Conservation (phyloP, 2,113 vertebrate species). For the Hydrolagus affinis region DNA sequence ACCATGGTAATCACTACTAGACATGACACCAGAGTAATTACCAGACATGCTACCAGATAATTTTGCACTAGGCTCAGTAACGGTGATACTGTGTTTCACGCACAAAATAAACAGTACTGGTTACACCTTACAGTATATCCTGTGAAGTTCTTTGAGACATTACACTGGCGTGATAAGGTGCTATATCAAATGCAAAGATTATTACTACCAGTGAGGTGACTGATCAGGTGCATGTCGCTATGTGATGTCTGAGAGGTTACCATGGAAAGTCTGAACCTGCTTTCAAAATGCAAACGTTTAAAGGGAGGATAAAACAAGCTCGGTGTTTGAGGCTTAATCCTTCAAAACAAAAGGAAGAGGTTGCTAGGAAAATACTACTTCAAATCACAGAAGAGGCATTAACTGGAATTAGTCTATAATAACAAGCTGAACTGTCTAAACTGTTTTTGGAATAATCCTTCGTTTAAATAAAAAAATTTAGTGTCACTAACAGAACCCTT, state of each 20-base stretch:
- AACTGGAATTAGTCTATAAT: not conserved
- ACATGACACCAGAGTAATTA: too few relatives aligned
- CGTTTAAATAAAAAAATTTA: not conserved
- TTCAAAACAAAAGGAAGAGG: not conserved
- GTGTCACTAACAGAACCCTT: not conserved
- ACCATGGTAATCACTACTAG: too few relatives aligned
- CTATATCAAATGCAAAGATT: too few relatives aligned
- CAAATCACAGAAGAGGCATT: not conserved
- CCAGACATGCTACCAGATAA: too few relatives aligned
- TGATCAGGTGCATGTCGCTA: not conserved
- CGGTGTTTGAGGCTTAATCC: not conserved
- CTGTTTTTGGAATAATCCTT: too few relatives aligned
- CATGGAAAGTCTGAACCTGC: not conserved
- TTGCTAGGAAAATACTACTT: not conserved
- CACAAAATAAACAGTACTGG: too few relatives aligned
- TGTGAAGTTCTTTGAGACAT: too few relatives aligned
- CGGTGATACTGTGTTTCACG: too few relatives aligned
- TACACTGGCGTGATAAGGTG: too few relatives aligned
- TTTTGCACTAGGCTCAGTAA: too few relatives aligned
- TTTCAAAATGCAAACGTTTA: not conserved
- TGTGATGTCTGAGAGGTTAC: conserved; percentile 22
- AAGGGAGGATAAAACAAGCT: conserved; percentile 1
- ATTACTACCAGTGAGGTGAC: not conserved
- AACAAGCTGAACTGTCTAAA: not conserved
- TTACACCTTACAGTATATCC: too few relatives aligned